Evolutionary conservation across 1,140 invertebrate species (phyloP).

Genomic region (Steinernema feltiae): DNA sequence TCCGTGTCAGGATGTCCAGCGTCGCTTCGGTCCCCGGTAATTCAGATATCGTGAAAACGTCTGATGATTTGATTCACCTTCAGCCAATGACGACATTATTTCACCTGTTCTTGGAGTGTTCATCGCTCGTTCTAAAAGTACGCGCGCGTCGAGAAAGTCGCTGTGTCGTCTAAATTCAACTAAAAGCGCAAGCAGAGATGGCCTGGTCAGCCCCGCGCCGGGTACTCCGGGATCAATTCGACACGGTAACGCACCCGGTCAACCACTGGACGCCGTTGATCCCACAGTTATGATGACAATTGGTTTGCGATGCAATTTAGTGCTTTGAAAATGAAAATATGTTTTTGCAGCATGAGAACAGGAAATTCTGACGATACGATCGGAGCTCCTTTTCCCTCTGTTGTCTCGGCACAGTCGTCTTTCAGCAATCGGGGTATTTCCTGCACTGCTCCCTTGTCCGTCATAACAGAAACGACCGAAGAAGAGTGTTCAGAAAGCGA

Average conservation of each 20-base stretch:
- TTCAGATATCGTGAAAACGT: neutral
- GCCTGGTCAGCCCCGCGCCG: neutral
- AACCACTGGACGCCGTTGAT: neutral
- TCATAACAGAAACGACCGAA: neutral
- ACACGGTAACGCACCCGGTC: neutral
- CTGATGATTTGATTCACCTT: neutral
- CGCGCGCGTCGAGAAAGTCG: neutral
- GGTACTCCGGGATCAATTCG: neutral
- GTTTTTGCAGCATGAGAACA: too few relatives aligned
- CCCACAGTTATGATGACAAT: neutral
- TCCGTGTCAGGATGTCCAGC: neutral
- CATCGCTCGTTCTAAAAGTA: conserved; percentile 3
- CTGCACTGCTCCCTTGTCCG: neutral
- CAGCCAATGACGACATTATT: conserved; percentile 1
- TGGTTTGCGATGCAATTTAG: neutral
- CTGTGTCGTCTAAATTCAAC: neutral
- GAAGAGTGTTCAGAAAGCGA: neutral
- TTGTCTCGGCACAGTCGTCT: neutral
- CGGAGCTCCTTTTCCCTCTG: neutral
- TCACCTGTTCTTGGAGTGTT: conserved; percentile 22
- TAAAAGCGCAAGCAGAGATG: neutral
- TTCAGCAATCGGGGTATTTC: neutral
- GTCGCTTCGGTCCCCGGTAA: neutral
- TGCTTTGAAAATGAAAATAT: too few relatives aligned
- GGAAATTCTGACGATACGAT: too few relatives aligned